Evolutionary conservation across 2,113 vertebrate genomes (phyloP), one percentile per base, ranked within the genome.

Genomic region (Thamnaconus septentrionalis): DNA sequence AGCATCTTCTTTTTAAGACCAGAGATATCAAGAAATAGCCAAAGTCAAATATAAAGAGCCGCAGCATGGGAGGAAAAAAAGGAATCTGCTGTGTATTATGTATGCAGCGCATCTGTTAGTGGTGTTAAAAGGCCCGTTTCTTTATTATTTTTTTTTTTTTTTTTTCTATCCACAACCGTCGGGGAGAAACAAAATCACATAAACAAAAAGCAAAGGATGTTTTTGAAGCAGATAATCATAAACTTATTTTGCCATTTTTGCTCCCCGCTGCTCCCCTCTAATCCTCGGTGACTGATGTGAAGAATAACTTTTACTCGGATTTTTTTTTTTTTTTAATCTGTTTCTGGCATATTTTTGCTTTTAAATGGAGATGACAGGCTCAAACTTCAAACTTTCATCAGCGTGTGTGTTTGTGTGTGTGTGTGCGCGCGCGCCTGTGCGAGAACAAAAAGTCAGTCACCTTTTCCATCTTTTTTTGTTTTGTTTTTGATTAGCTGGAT

Each of bases 321-420:
- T 31, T 31, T 31, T 31, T 31, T 31, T 31, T 31, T 31, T 31
- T 31, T 31, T 31, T 31, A 1, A 5, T 39, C 7, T 45, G 3
- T 4, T 68, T 69, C 11, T 64, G 68, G 47, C 65, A 4, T n/a
- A 42, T 58, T 56, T 53, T 61, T 69, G n/a, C 55, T 11, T 71
- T 66, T 48, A 12, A 59, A 57, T 48, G 0, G 41, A 18, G 12
- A 50, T 49, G 69, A 70, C 64, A 76, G 56, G 10, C 53, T 43
- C 53, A 53, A 74, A 76, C 73, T 73, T 43, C 53, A 53, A 74
- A 76, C 73, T 73, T 76, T 75, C 47, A 78, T 65, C 69, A 1
- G 61, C 52, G 61, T 3, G 31, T 31, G 18, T 31, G 18, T 31
- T 1, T 31, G 18, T 31, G 18, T 31, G 64, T 51, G 60, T 56